Base-by-base conservation (phyloP, 2,797 vertebrate species). In the Sebastes iracundus region DNA sequence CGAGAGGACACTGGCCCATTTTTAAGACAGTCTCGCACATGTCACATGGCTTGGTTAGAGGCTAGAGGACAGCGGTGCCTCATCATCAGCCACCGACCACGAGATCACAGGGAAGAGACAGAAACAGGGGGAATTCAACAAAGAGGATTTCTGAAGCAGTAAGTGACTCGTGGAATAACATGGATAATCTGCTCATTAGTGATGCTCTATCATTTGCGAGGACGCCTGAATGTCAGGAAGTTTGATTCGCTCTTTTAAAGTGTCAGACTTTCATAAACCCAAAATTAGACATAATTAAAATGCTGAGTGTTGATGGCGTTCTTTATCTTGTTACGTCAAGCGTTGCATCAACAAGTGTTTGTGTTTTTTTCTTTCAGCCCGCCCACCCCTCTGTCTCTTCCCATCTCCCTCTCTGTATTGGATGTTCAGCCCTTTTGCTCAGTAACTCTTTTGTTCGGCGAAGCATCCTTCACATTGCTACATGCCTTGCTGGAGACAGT, bases 391-490 rank as follows among this genome's bases (percentile, higher is more conserved):
- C 88, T 71, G 77, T 71, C 75, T 80, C 82, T 72, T 58, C 60
- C 74, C 53, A 83, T 78, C 72, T 81, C 84, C 69, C 88, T 84
- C 80, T 66, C 81, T 83, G 72, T 85, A 83, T 87, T 91, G 89
- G 88, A 93, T 85, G 85, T 86, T 90, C 79, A 89, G 85, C 78
- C 75, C 88, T 90, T 93, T 86, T 93, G 87, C 86, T 93, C 93
- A 93, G 90, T 94, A 85, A 90, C 85, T 94, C 94, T 91, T 94
- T 96, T 96, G 96, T 96, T 89, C 55, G 80, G 81, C 79, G 88
- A 87, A 91, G 91, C 85, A 86, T 89, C 92, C 78, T 81, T 92
- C 90, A 90, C 93, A 91, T 79, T 81, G 90, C 91, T 87, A 82
- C 87, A 88, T 91, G 93, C 81, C 86, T 87, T 81, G 87, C 82